Conservation (phyloP, 1,140 invertebrate genomes). For the Condylostylus longicornis region DNA sequence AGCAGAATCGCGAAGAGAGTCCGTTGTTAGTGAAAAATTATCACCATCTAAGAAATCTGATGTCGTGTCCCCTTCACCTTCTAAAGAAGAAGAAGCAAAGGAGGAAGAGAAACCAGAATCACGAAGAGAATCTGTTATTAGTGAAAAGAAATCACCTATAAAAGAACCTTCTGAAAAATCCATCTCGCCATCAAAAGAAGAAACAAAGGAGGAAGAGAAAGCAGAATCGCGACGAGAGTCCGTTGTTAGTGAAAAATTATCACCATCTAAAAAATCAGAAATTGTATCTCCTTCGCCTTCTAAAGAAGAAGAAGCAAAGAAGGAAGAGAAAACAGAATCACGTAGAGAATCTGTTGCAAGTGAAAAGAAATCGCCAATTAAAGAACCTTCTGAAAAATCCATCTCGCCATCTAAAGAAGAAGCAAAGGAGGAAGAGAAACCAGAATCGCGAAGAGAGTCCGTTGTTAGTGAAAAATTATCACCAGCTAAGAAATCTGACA, state of each 20-base stretch:
- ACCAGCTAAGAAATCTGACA: too few species aligned
- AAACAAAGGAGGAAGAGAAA: constrained; percentile 4
- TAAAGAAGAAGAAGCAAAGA: constrained; percentile 12
- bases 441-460: too few species aligned
- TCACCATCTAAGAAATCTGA: not conserved
- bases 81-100: constrained; percentile 4
- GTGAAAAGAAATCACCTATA: not conserved
- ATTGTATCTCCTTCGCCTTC: constrained; percentile 1
- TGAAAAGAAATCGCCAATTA: constrained; percentile 2
- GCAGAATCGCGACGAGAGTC: constrained; percentile 3
- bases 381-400: constrained; percentile 1
- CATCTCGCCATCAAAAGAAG: not conserved
- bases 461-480: too few species aligned
- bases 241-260: not conserved
- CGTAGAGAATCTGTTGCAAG: constrained; percentile 9
- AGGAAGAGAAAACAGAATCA: constrained; percentile 10
- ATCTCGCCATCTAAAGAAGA: too few species aligned
- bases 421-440: too few species aligned
- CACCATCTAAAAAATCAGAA: not conserved
- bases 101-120: constrained; percentile 3
- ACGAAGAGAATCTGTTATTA: constrained; percentile 5
- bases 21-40: not conserved
- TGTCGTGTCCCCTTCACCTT: constrained; percentile 1
- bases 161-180: not conserved
- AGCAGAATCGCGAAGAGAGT: not conserved